Evolutionary conservation across 2,888 invertebrate species (phyloP).

Genomic region (Macrosoma leucophasiata): DNA sequence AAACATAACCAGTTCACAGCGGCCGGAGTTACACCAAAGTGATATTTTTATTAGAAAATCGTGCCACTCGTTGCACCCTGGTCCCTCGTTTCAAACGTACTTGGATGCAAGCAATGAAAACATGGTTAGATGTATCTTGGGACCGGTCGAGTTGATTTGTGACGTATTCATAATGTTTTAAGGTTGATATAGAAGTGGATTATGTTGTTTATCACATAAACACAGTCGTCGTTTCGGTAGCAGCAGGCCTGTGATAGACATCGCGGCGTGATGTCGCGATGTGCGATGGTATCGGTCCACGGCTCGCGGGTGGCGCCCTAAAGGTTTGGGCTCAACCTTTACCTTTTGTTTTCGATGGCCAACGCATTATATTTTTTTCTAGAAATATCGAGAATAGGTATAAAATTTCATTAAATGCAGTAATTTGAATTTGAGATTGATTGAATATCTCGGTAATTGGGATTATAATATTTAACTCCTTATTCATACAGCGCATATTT

Average conservation of each 20-base stretch:
- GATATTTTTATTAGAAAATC: constrained; percentile 63
- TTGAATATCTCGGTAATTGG: too few relatives aligned
- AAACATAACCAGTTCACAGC: constrained; percentile 22
- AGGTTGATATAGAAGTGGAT: constrained; percentile 3
- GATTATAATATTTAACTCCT: too few relatives aligned
- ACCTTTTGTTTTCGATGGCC: too few relatives aligned
- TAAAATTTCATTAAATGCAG: too few relatives aligned
- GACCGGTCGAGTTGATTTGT: not conserved
- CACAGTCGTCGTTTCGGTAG: constrained; percentile 29
- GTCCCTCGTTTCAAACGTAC: constrained; percentile 24
- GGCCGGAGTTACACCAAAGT: constrained; percentile 36
- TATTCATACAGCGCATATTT: too few relatives aligned
- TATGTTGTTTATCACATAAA: constrained; percentile 1
- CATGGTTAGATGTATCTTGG: not conserved
- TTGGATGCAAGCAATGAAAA: not conserved
- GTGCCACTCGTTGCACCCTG: constrained; percentile 35
- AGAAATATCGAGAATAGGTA: too few relatives aligned
- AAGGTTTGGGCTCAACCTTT: constrained; percentile 5
- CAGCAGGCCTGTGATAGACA: constrained; percentile 50
- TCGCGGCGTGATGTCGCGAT: constrained; percentile 62
- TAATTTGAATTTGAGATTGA: too few relatives aligned
- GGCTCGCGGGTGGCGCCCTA: constrained; percentile 41
- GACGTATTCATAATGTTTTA: constrained; percentile 1
- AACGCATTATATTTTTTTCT: too few relatives aligned
- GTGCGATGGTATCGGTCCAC: constrained; percentile 55